Evolutionary conservation across 2,113 vertebrate species (phyloP).

Genomic region (Megaleporinus macrocephalus): DNA sequence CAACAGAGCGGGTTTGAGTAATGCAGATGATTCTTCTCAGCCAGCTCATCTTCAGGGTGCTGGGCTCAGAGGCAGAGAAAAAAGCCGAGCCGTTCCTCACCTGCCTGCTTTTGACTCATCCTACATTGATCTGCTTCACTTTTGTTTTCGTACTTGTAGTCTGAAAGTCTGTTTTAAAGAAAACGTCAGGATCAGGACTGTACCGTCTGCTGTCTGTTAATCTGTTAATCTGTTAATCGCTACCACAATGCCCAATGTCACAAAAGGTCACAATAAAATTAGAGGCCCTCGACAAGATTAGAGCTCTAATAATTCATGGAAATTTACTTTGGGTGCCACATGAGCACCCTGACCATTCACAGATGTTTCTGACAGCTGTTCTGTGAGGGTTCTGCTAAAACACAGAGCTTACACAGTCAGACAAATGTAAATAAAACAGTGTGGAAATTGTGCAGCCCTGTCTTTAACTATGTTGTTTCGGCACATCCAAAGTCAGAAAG

Average conservation of each 20-base stretch:
- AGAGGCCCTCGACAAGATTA: neutral
- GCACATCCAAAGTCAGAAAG: too few relatives aligned
- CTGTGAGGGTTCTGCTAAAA: neutral
- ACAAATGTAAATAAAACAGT: neutral
- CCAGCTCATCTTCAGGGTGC: slow-evolving; percentile 5
- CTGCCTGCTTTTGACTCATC: neutral
- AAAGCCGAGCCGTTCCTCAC: neutral
- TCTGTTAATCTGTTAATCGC: slow-evolving; percentile 3
- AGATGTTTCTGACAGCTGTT: neutral
- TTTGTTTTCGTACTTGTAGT: neutral
- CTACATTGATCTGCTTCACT: slow-evolving; percentile 1
- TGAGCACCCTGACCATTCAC: neutral
- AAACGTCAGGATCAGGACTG: neutral
- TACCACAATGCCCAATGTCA: neutral
- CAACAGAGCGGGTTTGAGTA: slow-evolving; percentile 31
- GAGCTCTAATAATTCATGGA: slow-evolving; percentile 8
- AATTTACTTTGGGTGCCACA: slow-evolving; percentile 12
- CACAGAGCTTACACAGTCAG: neutral
- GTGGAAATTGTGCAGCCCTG: neutral
- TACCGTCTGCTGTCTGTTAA: too few relatives aligned
- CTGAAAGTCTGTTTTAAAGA: slow-evolving; percentile 4
- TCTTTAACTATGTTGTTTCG: neutral
- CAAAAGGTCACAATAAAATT: neutral
- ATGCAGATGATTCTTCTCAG: slow-evolving; percentile 40
- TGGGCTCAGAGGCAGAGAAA: neutral